phyloP scores from a whole-genome alignment of 2,797 vertebrate genomes.

The Ctenosaura bakeri region DNA sequence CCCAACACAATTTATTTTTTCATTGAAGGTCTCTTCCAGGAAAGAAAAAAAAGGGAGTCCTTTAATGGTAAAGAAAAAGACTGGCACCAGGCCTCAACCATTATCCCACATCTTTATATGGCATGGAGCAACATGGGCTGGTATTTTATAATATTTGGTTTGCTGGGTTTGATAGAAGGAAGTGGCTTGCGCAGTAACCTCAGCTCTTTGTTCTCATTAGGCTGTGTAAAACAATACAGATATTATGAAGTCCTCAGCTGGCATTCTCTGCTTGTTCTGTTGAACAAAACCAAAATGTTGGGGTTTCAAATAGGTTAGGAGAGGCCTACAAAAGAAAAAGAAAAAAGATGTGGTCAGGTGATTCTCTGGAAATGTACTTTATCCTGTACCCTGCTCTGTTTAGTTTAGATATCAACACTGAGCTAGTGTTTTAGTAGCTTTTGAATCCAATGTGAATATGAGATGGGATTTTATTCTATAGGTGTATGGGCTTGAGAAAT shows the following conservation, averaged over 20 bases:
- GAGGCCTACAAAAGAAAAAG: neutral
- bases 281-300: slow-evolving; percentile 22
- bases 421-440: neutral
- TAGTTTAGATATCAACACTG: accelerated
- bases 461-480: too few species aligned
- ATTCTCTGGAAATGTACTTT: neutral
- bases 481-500: neutral
- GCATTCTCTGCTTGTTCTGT: neutral
- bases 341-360: neutral
- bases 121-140: neutral
- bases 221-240: slow-evolving; percentile 34
- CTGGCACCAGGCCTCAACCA: slow-evolving; percentile 55
- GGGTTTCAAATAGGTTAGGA: neutral
- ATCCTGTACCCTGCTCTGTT: neutral
- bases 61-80: slow-evolving; percentile 27
- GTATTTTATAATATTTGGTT: slow-evolving; percentile 48
- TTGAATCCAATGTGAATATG: slow-evolving; percentile 26
- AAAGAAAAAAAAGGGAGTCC: neutral
- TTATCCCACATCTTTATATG: slow-evolving; percentile 44
- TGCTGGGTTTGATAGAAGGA: slow-evolving; percentile 47
- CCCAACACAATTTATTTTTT: slow-evolving; percentile 52
- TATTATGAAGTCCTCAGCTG: neutral
- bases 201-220: slow-evolving; percentile 46
- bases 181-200: slow-evolving; percentile 54
- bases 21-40: slow-evolving; percentile 39